phyloP scores from a whole-genome alignment of 1,140 invertebrate genomes.

The Cecropterus lyciades region DNA sequence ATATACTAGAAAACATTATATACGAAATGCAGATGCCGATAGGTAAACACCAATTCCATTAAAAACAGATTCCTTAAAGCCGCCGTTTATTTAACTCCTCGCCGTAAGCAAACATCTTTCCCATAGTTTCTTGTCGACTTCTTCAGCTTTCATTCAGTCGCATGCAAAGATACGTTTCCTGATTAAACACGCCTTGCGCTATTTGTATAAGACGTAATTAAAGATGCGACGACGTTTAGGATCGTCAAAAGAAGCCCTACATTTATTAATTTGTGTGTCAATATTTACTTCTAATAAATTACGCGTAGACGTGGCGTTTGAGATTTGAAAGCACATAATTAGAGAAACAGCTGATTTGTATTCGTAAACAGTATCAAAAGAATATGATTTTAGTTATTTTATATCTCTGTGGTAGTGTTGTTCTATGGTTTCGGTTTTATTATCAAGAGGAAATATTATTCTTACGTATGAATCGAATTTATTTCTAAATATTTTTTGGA shows the following conservation, averaged over 20 bases:
- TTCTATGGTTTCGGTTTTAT: neutral
- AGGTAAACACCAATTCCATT: slow-evolving; percentile 37
- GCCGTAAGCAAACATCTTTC: slow-evolving; percentile 58
- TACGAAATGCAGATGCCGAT: slow-evolving; percentile 3
- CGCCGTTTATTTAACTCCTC: slow-evolving; percentile 56
- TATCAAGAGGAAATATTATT: neutral
- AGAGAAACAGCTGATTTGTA: neutral
- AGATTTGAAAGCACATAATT: slow-evolving; percentile 35
- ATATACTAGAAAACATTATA: neutral
- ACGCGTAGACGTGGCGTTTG: slow-evolving; percentile 56
- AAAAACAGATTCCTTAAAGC: slow-evolving; percentile 39
- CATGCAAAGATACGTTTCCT: slow-evolving; percentile 74
- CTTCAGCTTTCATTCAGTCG: slow-evolving; percentile 71
- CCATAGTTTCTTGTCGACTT: slow-evolving; percentile 76
- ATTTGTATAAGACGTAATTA: slow-evolving; percentile 77
- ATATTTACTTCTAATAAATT: slow-evolving; percentile 80
- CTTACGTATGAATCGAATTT: too few species aligned
- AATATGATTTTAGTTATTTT: too few species aligned
- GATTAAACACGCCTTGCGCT: slow-evolving; percentile 72
- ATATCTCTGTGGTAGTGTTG: too few species aligned
- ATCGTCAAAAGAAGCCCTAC: slow-evolving; percentile 75
- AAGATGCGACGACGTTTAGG: slow-evolving; percentile 64
- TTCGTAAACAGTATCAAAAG: neutral
- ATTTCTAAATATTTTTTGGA: too few species aligned
- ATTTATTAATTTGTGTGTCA: slow-evolving; percentile 79